A percentile compares a stretch with the other conserved stretches of the same genome.
These are phyloP conservation scores for Falco biarmicus DNA, from an alignment of 2,797 vertebrate species.

Conservation along the genomic window DNA sequence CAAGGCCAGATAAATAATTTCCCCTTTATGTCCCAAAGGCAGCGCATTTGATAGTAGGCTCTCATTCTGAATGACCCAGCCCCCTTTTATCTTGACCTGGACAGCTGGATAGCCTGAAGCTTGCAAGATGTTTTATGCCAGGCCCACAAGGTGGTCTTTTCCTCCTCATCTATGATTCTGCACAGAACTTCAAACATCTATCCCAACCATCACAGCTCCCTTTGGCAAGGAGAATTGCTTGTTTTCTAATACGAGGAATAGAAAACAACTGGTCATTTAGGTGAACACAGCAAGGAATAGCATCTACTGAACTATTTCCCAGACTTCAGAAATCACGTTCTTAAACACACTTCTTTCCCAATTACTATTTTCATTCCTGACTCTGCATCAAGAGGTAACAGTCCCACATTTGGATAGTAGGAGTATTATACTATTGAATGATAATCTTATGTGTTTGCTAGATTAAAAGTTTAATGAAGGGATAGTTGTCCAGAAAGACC, in stretches of 20 bases:
- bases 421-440: background rate
- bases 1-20: background rate
- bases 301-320: background rate
- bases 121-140: background rate
- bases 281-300: background rate
- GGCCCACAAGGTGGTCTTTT: background rate
- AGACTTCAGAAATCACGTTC: background rate
- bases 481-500: background rate
- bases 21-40: background rate
- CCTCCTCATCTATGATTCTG: background rate
- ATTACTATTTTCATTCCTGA: background rate
- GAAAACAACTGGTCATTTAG: background rate
- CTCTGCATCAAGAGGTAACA: background rate
- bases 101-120: background rate
- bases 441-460: background rate
- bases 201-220: background rate
- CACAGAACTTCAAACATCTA: background rate
- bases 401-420: background rate
- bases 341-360: background rate
- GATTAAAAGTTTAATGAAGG: background rate
- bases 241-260: background rate
- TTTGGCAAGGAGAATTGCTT: background rate
- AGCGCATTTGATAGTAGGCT: background rate
- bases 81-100: background rate
- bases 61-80: background rate